These are phyloP conservation scores for Acanthurus lineatus DNA, from an alignment of 2,797 vertebrate species.

Conservation along the genomic window DNA sequence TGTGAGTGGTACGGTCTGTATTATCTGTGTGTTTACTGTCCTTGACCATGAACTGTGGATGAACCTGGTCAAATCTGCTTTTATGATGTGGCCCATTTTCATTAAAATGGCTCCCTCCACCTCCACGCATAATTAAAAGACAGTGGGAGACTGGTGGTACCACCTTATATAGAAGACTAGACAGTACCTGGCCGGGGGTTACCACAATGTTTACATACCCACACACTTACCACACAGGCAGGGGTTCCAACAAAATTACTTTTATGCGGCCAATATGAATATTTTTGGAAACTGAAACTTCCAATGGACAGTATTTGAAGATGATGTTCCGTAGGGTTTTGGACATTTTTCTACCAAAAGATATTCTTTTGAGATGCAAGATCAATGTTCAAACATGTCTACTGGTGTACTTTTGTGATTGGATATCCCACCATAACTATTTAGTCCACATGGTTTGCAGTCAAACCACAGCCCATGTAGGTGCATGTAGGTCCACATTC, in stretches of 20 bases:
- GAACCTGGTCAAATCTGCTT: conserved; percentile 77
- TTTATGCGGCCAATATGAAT: conserved; percentile 14
- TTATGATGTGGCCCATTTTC: conserved; percentile 78
- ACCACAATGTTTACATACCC: conserved; percentile 78
- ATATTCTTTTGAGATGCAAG: background rate
- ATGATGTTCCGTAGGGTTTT: background rate
- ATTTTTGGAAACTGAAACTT: conserved; percentile 6
- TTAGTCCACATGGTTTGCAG: background rate
- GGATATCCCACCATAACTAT: background rate
- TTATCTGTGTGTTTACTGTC: conserved; percentile 74
- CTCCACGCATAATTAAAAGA: conserved; percentile 74
- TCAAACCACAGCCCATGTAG: background rate
- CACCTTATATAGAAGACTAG: conserved; percentile 75
- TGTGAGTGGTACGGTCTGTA: conserved; percentile 54
- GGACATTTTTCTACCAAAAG: conserved; percentile 2
- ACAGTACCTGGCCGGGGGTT: conserved; percentile 78
- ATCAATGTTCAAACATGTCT: background rate
- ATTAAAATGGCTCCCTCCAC: conserved; percentile 72
- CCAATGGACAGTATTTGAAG: background rate
- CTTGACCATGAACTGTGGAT: conserved; percentile 78
- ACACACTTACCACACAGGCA: conserved; percentile 59
- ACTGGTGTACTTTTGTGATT: background rate
- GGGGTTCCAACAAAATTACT: conserved; percentile 44
- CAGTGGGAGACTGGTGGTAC: conserved; percentile 80
- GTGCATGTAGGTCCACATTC: background rate